Base-by-base conservation (phyloP, 2,113 vertebrate genomes). In the Sorex araneus region DNA sequence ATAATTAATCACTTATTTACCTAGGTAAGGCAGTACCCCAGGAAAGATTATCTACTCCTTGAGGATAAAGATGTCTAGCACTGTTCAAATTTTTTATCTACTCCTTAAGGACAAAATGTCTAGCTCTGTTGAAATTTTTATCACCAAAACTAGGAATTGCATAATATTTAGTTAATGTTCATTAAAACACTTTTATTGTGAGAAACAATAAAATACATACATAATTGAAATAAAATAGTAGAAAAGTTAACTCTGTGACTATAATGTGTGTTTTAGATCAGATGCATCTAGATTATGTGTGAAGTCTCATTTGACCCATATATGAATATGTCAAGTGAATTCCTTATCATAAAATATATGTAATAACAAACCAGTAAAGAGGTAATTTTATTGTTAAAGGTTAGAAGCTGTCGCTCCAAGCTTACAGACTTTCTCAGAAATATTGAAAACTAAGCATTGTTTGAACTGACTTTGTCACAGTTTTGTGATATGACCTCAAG, bases 331-430 rank as follows among this genome's bases (percentile, higher is more conserved):
- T 0, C n/a, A 69, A 67, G 0, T 54, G 34, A 66, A 34, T 6
- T 34, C 47, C 67, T 30, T 83, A 1, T 75, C 67, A 9, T 75
- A 71, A 89, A 78, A 21, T 28, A 30, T 45, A 18, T n/a, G 47
- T 89, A 78, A 81, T 86, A 3, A 23, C 74, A 78, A 90, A 76
- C n/a, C 3, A 50, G 47, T 76, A 87, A 34, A 45, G 43, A 67
- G 34, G 30, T 66, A 43, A 89, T 21, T 80, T 40, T 3, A 0
- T 40, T 7, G 75, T 64, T 12, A 70, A 1, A 83, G 9, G 75
- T 64, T 12, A 70, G 2, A 83, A n/a, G 63, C 15, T 30, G 27
- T 8, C 23, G 2, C 6, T 64, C 10, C 8, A 64, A 70, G 66
- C 4, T 36, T 12, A 66, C 0, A 3, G 2, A 1, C 11, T 3